A percentile compares a stretch with the other conserved stretches of the same genome.
These are phyloP conservation scores for Brachyptera putata DNA, from an alignment of 2,888 invertebrate genomes.

Conservation along the genomic window DNA sequence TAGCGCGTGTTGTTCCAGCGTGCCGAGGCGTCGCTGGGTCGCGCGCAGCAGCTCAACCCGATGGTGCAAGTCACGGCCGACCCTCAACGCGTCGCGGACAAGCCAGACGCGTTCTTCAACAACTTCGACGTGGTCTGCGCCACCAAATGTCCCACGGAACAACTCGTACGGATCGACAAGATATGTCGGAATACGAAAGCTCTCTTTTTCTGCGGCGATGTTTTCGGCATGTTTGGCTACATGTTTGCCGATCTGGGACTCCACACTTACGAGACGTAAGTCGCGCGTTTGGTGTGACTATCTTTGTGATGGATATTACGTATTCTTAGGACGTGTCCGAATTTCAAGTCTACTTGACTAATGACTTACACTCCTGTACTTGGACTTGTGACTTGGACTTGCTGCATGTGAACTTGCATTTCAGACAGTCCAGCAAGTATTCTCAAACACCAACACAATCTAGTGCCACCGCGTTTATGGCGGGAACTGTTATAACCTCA, in stretches of 20 bases:
- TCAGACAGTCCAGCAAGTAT: no score
- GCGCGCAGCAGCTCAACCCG: slow-evolving; percentile 85
- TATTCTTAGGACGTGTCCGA: no score
- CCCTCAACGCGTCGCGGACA: slow-evolving; percentile 57
- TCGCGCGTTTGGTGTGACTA: slow-evolving; percentile 33
- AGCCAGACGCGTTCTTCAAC: slow-evolving; percentile 65
- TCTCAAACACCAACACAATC: no score
- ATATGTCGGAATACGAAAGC: slow-evolving; percentile 69
- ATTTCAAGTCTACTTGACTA: no score
- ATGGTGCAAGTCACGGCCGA: slow-evolving; percentile 81
- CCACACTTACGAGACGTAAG: slow-evolving; percentile 76
- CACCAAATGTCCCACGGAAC: slow-evolving; percentile 66
- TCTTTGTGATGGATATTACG: background rate
- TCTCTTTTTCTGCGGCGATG: slow-evolving; percentile 85
- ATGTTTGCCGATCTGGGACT: slow-evolving; percentile 84
- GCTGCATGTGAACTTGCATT: no score
- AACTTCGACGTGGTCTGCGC: slow-evolving; percentile 80
- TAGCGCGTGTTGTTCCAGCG: slow-evolving; percentile 62
- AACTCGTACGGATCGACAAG: slow-evolving; percentile 69
- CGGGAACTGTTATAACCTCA: no score
- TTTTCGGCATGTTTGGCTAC: slow-evolving; percentile 91
- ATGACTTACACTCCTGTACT: no score
- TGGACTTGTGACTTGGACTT: no score
- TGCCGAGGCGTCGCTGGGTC: slow-evolving; percentile 73
- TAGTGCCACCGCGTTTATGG: no score